Base-by-base conservation (phyloP, 1,140 invertebrate species). In the Atopsyche davidsoni region DNA sequence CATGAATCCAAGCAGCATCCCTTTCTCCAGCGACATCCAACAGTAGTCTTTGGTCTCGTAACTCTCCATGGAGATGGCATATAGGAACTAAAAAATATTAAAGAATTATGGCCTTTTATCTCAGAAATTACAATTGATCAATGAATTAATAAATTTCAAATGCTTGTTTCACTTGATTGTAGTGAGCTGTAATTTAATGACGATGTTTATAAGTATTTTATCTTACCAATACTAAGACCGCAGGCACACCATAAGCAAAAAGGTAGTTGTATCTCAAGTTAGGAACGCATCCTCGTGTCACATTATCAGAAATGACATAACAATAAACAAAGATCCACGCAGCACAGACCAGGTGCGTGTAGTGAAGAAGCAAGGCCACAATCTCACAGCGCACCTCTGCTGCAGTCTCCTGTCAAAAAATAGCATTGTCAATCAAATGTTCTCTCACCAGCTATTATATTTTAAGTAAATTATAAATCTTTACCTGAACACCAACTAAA, bases 1-100 rank as follows among this genome's bases (percentile, higher is more conserved):
- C 74, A 85, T 82, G 56, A 83, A 85, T 16, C 83, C 82, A 54
- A 83, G 67, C 3, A 85, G 72, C 80, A 85, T 85, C 3, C 82
- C 82, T 60, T 80, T 78, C 61, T 82, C 78, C 18, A 85, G 77
- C 0, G 81, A 84, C 72, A 85, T 80, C 78, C 82, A 86, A 62
- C 83, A 86, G 59, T 82, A 86, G 54, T 76, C 73, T 49, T 76
- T 77, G 2, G 78, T 81, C 67, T 86, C 82, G 60, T 83, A 85
- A 39, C 81, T 82, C 51, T 77, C 67, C 51, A 80, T 77, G 24
- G 80, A 79, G 7, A 78, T 60, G 2, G 75, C 68, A 55, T 78
- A 82, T 47, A 79, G 80, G 41, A 80, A 69, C 77, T 83, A 62
- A 44, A 75, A 75, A 21, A 24, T 36, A 32, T 53, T 35, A 38